These are phyloP conservation scores for Syrrhaptes paradoxus DNA, from an alignment of 2,113 vertebrate species.

Conservation along the genomic window DNA sequence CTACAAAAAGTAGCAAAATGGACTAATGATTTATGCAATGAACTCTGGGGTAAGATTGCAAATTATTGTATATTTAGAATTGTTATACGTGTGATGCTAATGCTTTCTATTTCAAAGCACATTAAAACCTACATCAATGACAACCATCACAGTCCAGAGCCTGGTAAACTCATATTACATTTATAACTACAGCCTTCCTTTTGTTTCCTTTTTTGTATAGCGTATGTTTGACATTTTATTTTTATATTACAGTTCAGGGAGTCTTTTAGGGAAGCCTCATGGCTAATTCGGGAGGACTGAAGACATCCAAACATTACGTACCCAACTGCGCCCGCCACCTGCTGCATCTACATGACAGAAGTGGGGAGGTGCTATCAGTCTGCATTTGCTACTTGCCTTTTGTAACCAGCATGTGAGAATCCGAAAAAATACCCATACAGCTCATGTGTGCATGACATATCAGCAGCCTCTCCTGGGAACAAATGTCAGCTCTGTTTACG, in stretches of 20 bases:
- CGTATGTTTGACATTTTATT: constrained; percentile 61
- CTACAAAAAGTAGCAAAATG: neutral
- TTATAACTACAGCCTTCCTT: constrained; percentile 29
- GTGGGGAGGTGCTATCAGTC: neutral
- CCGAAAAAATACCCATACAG: neutral
- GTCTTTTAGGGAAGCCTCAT: constrained; percentile 2
- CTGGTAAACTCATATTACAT: constrained; percentile 39
- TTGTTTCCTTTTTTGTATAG: constrained; percentile 55
- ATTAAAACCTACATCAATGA: constrained; percentile 43
- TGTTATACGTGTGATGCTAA: constrained; percentile 1
- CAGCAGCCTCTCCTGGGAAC: neutral
- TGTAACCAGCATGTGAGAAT: neutral
- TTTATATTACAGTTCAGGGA: constrained; percentile 24
- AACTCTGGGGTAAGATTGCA: neutral
- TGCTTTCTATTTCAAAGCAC: constrained; percentile 68
- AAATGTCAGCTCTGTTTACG: constrained; percentile 30
- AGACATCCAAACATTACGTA: neutral
- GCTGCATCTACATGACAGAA: constrained; percentile 43
- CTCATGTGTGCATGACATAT: neutral
- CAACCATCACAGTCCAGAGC: neutral
- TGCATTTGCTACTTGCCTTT: neutral
- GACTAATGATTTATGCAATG: neutral
- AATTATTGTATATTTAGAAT: constrained; percentile 47
- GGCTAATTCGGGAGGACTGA: constrained; percentile 59
- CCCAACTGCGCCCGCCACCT: constrained; percentile 22